These are phyloP conservation scores for Bufo gargarizans DNA, from an alignment of 2,113 vertebrate species.

Conservation along the genomic window DNA sequence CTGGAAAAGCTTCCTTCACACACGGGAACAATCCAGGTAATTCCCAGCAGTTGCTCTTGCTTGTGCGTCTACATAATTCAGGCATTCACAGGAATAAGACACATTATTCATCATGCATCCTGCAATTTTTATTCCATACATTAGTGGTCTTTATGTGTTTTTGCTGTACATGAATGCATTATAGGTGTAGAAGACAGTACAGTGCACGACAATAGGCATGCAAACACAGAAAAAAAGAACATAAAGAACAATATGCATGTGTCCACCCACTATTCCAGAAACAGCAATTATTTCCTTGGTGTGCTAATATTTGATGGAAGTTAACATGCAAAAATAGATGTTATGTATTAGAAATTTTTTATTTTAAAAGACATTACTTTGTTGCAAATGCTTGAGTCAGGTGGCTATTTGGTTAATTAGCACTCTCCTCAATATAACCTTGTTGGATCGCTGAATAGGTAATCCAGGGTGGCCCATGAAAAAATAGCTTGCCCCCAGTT, in stretches of 20 bases:
- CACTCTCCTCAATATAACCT: background rate
- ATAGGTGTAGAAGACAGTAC: background rate
- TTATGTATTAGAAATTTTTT: too few species aligned
- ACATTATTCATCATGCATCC: background rate
- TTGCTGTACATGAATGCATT: background rate
- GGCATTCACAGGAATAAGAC: background rate
- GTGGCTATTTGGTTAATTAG: background rate
- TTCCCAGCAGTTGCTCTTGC: background rate
- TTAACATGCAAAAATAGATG: too few species aligned
- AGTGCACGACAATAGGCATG: background rate
- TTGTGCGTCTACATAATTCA: background rate
- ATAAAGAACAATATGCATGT: background rate
- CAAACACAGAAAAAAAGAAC: background rate
- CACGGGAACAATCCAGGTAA: background rate
- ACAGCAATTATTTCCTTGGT: background rate
- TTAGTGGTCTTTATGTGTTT: background rate
- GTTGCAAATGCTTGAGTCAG: background rate
- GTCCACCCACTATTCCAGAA: background rate
- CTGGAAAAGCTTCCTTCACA: background rate
- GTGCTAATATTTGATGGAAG: background rate
- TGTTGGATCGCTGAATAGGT: background rate
- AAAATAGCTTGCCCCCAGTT: too few species aligned
- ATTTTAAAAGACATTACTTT: background rate
- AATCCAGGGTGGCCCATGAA: background rate
- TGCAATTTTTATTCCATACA: background rate